These are phyloP conservation scores for Eupithecia subfuscata DNA, from an alignment of 2,888 invertebrate species.

Conservation along the genomic window DNA sequence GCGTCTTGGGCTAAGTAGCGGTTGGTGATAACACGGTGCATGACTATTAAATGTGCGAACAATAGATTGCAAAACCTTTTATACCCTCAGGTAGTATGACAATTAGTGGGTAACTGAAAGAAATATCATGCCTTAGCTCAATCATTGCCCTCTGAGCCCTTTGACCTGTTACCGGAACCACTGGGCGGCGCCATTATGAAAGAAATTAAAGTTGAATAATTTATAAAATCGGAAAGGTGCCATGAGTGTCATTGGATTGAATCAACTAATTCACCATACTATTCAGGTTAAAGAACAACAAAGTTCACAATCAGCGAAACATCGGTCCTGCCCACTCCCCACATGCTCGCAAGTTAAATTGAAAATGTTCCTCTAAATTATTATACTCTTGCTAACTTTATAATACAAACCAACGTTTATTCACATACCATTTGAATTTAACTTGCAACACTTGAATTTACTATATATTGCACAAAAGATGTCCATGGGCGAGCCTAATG, in stretches of 20 bases:
- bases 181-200: too few species aligned
- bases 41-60: too few species aligned
- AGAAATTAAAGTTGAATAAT: too few species aligned
- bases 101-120: too few species aligned
- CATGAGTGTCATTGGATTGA: not conserved
- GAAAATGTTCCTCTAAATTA: slow-evolving; percentile 20
- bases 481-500: too few species aligned
- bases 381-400: slow-evolving; percentile 1
- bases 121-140: too few species aligned
- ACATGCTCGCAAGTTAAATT: slow-evolving; percentile 21
- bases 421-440: not conserved
- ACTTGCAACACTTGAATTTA: not conserved
- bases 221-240: not conserved
- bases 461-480: not conserved
- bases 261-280: not conserved
- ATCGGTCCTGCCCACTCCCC: not conserved
- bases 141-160: too few species aligned
- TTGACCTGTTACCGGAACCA: too few species aligned
- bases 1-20: too few species aligned
- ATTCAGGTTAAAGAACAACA: not conserved
- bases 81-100: too few species aligned
- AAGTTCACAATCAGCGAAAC: not conserved
- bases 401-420: not conserved
- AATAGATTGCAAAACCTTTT: too few species aligned
- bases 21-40: too few species aligned